Percentiles rank a stretch among this genome's conserved stretches.
Evolutionary conservation across 2,888 invertebrate species (phyloP).

Genomic region (Ptilodon capucinus): DNA sequence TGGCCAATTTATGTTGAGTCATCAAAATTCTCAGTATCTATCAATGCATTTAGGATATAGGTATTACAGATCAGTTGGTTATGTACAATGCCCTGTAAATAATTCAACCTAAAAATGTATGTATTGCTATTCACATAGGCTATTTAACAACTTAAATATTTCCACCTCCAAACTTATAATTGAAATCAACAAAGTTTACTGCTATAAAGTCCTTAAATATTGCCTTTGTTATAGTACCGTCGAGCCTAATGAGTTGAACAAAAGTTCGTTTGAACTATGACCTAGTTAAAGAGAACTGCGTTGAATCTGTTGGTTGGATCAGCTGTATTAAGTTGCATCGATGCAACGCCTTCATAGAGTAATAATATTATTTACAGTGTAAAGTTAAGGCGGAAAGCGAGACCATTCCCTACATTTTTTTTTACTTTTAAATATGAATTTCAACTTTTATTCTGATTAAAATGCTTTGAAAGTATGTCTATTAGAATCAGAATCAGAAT

Average conservation of each 20-base stretch:
- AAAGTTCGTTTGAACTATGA: conserved; percentile 39
- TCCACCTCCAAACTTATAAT: neutral
- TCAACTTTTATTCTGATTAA: too few relatives aligned
- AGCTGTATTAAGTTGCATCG: conserved; percentile 39
- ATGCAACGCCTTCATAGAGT: conserved; percentile 16
- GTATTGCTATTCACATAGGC: too few relatives aligned
- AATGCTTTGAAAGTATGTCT: too few relatives aligned
- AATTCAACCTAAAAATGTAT: too few relatives aligned
- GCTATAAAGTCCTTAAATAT: neutral
- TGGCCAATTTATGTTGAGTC: too few relatives aligned
- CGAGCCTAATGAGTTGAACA: conserved; percentile 21
- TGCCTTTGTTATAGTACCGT: neutral
- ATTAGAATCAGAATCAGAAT: too few relatives aligned
- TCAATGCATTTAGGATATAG: too few relatives aligned
- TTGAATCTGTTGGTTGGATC: conserved; percentile 38
- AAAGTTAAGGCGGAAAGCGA: conserved; percentile 9
- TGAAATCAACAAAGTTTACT: neutral
- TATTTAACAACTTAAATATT: neutral
- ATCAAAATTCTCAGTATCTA: too few relatives aligned
- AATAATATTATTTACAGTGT: conserved; percentile 15
- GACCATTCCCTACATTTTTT: neutral
- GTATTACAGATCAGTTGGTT: too few relatives aligned
- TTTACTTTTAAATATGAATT: too few relatives aligned
- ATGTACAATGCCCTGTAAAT: too few relatives aligned
- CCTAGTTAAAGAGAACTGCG: conserved; percentile 31